Evolutionary conservation across 2,113 vertebrate species (phyloP).

Genomic region (Symphodus melops): DNA sequence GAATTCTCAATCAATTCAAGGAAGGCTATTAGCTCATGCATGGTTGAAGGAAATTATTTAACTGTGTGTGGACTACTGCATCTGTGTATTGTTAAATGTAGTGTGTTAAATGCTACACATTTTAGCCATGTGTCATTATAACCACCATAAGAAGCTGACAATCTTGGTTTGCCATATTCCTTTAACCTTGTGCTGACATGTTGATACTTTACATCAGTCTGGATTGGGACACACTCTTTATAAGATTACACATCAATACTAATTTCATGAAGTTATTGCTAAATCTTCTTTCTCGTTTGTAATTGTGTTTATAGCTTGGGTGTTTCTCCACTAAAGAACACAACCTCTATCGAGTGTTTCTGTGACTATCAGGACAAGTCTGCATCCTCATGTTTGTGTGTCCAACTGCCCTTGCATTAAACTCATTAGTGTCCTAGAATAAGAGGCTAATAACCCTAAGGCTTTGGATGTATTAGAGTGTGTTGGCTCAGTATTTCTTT

Average conservation of each 20-base stretch:
- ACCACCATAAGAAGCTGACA: background rate
- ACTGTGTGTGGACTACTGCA: background rate
- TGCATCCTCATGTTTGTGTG: background rate
- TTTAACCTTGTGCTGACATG: background rate
- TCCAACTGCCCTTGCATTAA: constrained; percentile 25
- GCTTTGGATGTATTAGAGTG: background rate
- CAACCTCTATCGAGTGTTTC: background rate
- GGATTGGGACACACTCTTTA: background rate
- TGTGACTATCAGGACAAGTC: constrained; percentile 2
- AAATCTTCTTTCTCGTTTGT: background rate
- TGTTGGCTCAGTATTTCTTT: background rate
- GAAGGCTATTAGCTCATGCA: background rate
- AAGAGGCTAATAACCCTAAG: constrained; percentile 17
- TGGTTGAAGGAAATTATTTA: background rate
- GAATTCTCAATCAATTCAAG: constrained; percentile 30
- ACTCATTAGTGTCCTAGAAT: constrained; percentile 18
- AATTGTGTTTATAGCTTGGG: background rate
- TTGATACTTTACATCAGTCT: background rate
- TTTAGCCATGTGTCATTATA: background rate
- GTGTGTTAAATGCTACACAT: background rate
- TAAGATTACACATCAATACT: background rate
- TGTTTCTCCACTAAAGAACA: constrained; percentile 16
- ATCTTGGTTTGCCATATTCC: background rate
- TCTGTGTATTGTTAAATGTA: background rate
- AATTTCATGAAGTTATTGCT: background rate